A percentile compares a stretch with the other conserved stretches of the same genome.
phyloP scores from a whole-genome alignment of 2,113 vertebrate genomes.

The Saimiri boliviensis region DNA sequence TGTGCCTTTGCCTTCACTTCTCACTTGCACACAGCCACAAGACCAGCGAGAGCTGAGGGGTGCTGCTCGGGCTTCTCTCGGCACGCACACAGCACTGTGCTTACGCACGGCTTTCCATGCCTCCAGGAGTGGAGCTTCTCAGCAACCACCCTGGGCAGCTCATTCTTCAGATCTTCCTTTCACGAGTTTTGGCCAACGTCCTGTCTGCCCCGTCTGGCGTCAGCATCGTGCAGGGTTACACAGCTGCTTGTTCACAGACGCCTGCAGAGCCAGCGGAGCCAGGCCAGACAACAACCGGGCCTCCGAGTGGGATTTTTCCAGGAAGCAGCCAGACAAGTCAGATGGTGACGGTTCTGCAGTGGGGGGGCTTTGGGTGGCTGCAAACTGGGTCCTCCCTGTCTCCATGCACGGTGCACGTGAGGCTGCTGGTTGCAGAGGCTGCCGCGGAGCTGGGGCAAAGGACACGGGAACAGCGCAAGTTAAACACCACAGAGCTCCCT shows the following conservation, averaged over 20 bases:
- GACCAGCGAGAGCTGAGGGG: neutral
- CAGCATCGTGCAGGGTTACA: fast-evolving
- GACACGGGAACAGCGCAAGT: neutral
- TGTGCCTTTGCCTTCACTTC: neutral
- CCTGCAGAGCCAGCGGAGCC: fast-evolving
- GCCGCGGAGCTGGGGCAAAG: too few species aligned
- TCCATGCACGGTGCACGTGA: neutral
- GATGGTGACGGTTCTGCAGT: fast-evolving
- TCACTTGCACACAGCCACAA: neutral
- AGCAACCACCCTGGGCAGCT: neutral
- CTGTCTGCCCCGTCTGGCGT: fast-evolving
- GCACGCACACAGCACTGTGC: neutral
- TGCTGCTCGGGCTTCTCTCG: fast-evolving
- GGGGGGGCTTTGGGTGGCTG: neutral
- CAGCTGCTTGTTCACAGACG: too few species aligned
- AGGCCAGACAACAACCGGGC: neutral
- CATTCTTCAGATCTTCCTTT: neutral
- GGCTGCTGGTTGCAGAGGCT: neutral
- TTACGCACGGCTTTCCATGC: neutral
- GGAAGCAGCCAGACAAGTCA: neutral
- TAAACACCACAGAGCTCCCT: neutral
- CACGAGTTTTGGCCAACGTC: neutral
- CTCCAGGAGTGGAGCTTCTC: neutral
- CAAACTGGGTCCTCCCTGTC: neutral
- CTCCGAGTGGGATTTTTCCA: too few species aligned